Conservation (phyloP, 2,113 vertebrate species). For the Cyanoramphus novaezelandiae region DNA sequence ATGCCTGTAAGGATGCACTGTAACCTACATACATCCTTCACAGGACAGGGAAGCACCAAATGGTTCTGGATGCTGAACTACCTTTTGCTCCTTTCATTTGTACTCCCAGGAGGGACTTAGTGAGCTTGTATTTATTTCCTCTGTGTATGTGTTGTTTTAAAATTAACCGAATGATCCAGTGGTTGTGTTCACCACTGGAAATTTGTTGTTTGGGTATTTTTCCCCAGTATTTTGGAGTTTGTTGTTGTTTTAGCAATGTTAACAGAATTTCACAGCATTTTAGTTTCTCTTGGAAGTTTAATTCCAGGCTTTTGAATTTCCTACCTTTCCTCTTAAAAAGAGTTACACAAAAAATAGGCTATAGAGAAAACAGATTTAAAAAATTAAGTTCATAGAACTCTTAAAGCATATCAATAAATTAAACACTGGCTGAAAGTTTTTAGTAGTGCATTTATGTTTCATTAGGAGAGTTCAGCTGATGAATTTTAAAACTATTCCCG, state of each 20-base stretch:
- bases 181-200: neutral
- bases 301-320: constrained; percentile 19
- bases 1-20: neutral
- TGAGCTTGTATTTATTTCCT: neutral
- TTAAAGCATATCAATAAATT: constrained; percentile 12
- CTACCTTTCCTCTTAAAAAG: neutral
- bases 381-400: constrained; percentile 30
- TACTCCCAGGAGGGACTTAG: neutral
- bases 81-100: neutral
- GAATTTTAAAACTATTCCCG: neutral
- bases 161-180: neutral
- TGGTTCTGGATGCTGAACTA: neutral
- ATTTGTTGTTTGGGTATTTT: neutral
- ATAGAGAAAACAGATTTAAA: neutral
- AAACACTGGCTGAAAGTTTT: constrained; percentile 23
- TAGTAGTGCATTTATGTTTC: neutral
- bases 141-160: neutral
- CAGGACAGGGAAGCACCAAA: neutral
- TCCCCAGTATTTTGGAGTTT: neutral
- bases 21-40: neutral
- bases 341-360: neutral
- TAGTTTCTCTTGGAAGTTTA: neutral
- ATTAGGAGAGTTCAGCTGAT: neutral
- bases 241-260: neutral
- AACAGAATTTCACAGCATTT: neutral